A percentile compares a stretch with the other conserved stretches of the same genome.
Conservation (phyloP, 2,888 invertebrate genomes). For the Diadromus collaris region DNA sequence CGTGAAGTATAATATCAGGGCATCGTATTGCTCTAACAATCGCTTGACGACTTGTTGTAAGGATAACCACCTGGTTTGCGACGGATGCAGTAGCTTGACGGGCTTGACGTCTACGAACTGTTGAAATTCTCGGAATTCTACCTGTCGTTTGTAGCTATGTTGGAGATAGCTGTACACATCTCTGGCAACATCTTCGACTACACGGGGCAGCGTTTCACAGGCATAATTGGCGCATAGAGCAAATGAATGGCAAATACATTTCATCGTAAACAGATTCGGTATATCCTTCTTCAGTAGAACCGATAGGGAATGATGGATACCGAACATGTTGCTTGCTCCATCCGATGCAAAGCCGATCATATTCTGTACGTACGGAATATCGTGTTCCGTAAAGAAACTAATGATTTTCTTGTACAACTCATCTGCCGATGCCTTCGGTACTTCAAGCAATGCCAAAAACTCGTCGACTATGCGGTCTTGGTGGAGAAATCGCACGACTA, state of each 20-base stretch:
- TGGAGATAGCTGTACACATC: conserved; percentile 65
- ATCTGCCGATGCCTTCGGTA: conserved; percentile 50
- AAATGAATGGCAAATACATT: conserved; percentile 70
- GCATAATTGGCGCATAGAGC: conserved; percentile 68
- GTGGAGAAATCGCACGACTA: conserved; percentile 49
- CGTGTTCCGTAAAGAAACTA: conserved; percentile 21
- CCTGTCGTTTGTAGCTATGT: conserved; percentile 49
- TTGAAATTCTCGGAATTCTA: conserved; percentile 51
- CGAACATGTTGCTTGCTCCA: conserved; percentile 63
- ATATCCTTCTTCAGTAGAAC: conserved; percentile 51
- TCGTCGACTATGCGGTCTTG: conserved; percentile 36
- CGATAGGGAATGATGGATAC: conserved; percentile 56
- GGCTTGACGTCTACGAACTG: conserved; percentile 48
- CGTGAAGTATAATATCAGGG: conserved; percentile 26
- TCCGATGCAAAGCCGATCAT: conserved; percentile 62
- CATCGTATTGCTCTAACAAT: conserved; percentile 28
- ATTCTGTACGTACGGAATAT: conserved; percentile 41
- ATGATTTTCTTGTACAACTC: conserved; percentile 29
- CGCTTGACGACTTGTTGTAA: conserved; percentile 39
- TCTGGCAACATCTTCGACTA: conserved; percentile 65
- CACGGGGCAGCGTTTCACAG: conserved; percentile 65
- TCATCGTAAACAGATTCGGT: conserved; percentile 59
- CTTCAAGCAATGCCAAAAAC: conserved; percentile 58
- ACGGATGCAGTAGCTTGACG: conserved; percentile 51
- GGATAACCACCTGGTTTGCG: conserved; percentile 57